Percentiles rank a stretch among this genome's conserved stretches.
Conservation (phyloP, 2,888 invertebrate species). For the Heteromyza rotundicornis region DNA sequence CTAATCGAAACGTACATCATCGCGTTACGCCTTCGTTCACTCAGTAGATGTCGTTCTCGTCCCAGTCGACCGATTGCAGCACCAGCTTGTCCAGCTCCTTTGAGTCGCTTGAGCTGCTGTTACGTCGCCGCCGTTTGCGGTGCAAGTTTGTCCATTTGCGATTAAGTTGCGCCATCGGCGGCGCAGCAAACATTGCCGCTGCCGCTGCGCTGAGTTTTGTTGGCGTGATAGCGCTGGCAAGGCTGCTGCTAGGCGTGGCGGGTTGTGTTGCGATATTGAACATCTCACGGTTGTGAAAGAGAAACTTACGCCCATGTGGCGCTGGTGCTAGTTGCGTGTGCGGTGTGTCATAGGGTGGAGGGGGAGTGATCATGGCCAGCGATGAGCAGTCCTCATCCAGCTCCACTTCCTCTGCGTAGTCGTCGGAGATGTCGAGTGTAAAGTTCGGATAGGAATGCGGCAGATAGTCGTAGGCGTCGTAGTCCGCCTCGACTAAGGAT, state of each 20-base stretch:
- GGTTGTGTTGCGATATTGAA: slow-evolving; percentile 43
- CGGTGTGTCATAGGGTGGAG: slow-evolving; percentile 54
- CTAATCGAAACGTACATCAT: not conserved
- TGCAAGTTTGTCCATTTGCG: slow-evolving; percentile 60
- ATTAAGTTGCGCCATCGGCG: slow-evolving; percentile 59
- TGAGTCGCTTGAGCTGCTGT: slow-evolving; percentile 60
- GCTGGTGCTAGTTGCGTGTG: slow-evolving; percentile 19
- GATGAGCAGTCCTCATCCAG: slow-evolving; percentile 48
- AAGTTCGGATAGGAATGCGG: slow-evolving; percentile 36
- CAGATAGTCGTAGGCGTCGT: slow-evolving; percentile 14
- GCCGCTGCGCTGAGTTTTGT: slow-evolving; percentile 55
- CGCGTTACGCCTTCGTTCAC: slow-evolving; percentile 1
- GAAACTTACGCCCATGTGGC: slow-evolving; percentile 46
- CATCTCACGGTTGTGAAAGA: slow-evolving; percentile 54
- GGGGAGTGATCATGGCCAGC: slow-evolving; percentile 58
- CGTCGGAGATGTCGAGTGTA: slow-evolving; percentile 30
- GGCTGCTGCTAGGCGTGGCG: slow-evolving; percentile 21
- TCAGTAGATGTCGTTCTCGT: slow-evolving; percentile 62
- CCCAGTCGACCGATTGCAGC: slow-evolving; percentile 62
- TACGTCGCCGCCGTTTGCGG: slow-evolving; percentile 54
- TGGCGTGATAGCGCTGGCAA: slow-evolving; percentile 51
- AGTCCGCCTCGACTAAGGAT: slow-evolving; percentile 22
- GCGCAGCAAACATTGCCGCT: slow-evolving; percentile 58
- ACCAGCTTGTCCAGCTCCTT: slow-evolving; percentile 62
- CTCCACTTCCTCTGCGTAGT: slow-evolving; percentile 18